Conservation (phyloP, 1,140 invertebrate species). For the Campodea augens region DNA sequence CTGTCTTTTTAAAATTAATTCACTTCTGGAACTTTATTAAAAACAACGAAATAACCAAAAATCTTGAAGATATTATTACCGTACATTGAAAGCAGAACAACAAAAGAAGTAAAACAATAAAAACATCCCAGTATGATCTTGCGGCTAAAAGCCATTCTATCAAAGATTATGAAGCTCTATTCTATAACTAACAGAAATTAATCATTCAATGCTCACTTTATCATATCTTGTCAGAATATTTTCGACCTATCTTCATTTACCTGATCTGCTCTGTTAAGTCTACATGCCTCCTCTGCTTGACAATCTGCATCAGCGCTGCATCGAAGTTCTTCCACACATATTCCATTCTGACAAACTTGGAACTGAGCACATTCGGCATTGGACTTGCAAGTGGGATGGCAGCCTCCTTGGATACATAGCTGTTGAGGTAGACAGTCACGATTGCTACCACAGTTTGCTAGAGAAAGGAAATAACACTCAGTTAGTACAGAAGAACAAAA, state of each 20-base stretch:
- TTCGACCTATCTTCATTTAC: too few relatives aligned
- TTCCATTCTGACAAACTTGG: slow-evolving; percentile 59
- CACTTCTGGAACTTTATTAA: not conserved
- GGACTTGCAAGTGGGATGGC: slow-evolving; percentile 53
- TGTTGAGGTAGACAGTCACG: slow-evolving; percentile 63
- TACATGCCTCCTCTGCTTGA: slow-evolving; percentile 40
- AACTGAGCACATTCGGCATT: slow-evolving; percentile 59
- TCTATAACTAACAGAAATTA: too few relatives aligned
- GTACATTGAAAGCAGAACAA: too few relatives aligned
- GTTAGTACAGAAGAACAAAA: too few relatives aligned
- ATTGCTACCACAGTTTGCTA: slow-evolving; percentile 46
- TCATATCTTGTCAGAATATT: too few relatives aligned
- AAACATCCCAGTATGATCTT: too few relatives aligned
- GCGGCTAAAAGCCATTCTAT: too few relatives aligned
- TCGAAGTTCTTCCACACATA: slow-evolving; percentile 57
- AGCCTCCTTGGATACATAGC: slow-evolving; percentile 54
- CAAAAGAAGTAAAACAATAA: too few relatives aligned
- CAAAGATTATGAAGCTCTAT: too few relatives aligned
- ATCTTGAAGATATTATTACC: too few relatives aligned
- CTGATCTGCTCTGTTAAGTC: slow-evolving; percentile 41
- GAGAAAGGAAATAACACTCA: slow-evolving; percentile 15
- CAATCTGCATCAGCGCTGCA: slow-evolving; percentile 52
- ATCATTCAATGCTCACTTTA: too few relatives aligned
- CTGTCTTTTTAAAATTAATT: too few relatives aligned
- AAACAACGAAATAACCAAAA: not conserved